These are phyloP conservation scores for Toxostoma redivivum DNA, from an alignment of 2,113 vertebrate species.

Conservation along the genomic window DNA sequence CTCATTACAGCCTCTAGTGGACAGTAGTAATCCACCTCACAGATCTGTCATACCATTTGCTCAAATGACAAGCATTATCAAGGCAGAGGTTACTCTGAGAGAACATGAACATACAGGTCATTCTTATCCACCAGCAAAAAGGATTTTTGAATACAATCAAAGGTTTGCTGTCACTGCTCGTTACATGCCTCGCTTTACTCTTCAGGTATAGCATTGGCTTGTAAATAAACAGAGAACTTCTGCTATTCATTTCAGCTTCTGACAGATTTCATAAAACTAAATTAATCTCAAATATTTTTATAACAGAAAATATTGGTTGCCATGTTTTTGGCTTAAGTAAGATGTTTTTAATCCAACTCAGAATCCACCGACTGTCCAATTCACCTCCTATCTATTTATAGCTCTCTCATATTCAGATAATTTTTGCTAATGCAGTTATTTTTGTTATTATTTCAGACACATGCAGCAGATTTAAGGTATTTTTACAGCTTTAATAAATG, in stretches of 20 bases:
- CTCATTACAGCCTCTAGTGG: conserved; percentile 82
- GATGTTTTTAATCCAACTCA: conserved; percentile 71
- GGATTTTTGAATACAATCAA: neutral
- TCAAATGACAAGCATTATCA: neutral
- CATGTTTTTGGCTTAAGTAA: conserved; percentile 71
- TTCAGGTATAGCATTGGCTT: conserved; percentile 42
- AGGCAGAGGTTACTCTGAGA: conserved; percentile 19
- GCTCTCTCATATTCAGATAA: conserved; percentile 43
- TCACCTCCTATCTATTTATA: conserved; percentile 74
- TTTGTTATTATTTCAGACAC: conserved; percentile 49
- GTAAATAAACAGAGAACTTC: conserved; percentile 51
- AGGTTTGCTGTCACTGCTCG: neutral
- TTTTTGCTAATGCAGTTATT: conserved; percentile 55
- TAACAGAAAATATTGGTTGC: conserved; percentile 74
- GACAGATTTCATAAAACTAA: conserved; percentile 68
- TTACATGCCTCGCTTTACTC: neutral
- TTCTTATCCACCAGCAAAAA: neutral
- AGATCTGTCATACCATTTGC: neutral
- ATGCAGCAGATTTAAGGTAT: conserved; percentile 52
- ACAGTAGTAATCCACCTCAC: conserved; percentile 65
- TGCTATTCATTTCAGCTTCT: conserved; percentile 54
- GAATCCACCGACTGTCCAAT: conserved; percentile 69
- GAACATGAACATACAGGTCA: neutral
- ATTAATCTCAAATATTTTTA: conserved; percentile 74
- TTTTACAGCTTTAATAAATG: conserved; percentile 61